A percentile compares a stretch with the other conserved stretches of the same genome.
phyloP scores from a whole-genome alignment of 2,797 vertebrate genomes.

The Channa striata region DNA sequence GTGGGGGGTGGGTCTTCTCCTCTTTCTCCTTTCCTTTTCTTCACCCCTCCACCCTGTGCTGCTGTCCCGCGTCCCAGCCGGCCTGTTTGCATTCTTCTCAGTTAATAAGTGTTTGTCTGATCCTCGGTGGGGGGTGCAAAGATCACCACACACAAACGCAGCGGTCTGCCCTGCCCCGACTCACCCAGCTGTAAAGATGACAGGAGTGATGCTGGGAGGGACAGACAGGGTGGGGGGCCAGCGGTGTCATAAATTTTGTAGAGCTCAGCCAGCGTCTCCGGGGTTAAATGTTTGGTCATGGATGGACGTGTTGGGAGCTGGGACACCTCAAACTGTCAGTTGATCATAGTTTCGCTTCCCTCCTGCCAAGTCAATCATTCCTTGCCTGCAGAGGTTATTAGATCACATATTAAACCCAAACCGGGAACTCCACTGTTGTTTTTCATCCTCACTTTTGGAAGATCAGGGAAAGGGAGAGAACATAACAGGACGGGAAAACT shows the following conservation, averaged over 20 bases:
- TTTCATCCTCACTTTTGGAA: not conserved
- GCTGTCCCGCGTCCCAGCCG: slow-evolving; percentile 52
- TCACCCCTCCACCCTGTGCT: slow-evolving; percentile 8
- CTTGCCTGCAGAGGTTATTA: slow-evolving; percentile 33
- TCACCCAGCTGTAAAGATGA: slow-evolving; percentile 60
- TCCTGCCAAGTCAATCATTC: slow-evolving; percentile 58
- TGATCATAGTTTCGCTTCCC: not conserved
- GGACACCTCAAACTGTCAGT: slow-evolving; percentile 1
- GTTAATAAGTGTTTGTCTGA: slow-evolving; percentile 86
- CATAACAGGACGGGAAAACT: no score
- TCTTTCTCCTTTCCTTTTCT: slow-evolving; percentile 49
- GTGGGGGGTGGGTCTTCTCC: slow-evolving; percentile 12
- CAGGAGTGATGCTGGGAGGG: slow-evolving; percentile 38
- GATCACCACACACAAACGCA: slow-evolving; percentile 67
- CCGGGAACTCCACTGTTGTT: not conserved
- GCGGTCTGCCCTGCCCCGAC: slow-evolving; percentile 8
- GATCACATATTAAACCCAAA: slow-evolving; percentile 63
- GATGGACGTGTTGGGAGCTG: not conserved
- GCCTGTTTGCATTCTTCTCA: slow-evolving; percentile 84
- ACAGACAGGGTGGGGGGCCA: not conserved
- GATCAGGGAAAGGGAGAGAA: not conserved
- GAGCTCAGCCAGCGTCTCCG: slow-evolving; percentile 35
- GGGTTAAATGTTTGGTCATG: not conserved
- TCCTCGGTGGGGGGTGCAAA: slow-evolving; percentile 71
- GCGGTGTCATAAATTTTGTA: slow-evolving; percentile 55